phyloP scores from a whole-genome alignment of 2,888 invertebrate species.

The Chrysolina haemoptera region DNA sequence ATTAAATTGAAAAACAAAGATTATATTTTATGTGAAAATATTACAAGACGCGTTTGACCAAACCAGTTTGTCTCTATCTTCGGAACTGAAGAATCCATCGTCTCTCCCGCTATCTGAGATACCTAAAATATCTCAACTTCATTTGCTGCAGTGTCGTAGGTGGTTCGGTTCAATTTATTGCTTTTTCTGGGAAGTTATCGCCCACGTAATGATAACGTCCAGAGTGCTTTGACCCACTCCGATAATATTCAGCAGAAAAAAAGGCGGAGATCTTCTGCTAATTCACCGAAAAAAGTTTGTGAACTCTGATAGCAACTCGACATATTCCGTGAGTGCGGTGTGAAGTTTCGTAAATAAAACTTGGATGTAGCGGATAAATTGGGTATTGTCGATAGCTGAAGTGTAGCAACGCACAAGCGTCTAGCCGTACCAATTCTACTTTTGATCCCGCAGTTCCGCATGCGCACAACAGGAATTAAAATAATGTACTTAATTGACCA shows the following conservation, averaged over 20 bases:
- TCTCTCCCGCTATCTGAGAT: slow-evolving; percentile 13
- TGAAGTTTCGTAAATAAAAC: not conserved
- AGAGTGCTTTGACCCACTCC: slow-evolving; percentile 18
- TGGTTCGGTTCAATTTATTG: slow-evolving; percentile 12
- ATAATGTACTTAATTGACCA: no score
- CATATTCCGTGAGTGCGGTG: not conserved
- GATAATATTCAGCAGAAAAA: slow-evolving; percentile 5
- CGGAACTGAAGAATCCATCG: slow-evolving; percentile 20
- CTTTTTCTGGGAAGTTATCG: slow-evolving; percentile 21
- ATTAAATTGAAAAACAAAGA: slow-evolving; percentile 42
- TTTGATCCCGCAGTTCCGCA: no score
- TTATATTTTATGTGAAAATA: slow-evolving; percentile 40
- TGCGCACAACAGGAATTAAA: no score
- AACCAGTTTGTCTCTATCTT: slow-evolving; percentile 17
- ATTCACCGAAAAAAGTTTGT: slow-evolving; percentile 1
- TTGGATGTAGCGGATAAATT: no score
- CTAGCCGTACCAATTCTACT: no score
- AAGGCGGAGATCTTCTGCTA: not conserved
- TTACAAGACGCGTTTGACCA: slow-evolving; percentile 10
- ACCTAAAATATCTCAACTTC: slow-evolving; percentile 11
- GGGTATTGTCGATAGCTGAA: no score
- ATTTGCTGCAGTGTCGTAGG: slow-evolving; percentile 23
- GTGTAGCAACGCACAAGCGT: no score
- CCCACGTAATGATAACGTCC: not conserved
- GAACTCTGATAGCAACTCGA: not conserved